These are phyloP conservation scores for Caenorhabditis macrosperma DNA, from an alignment of 2,888 invertebrate genomes.

Conservation along the genomic window DNA sequence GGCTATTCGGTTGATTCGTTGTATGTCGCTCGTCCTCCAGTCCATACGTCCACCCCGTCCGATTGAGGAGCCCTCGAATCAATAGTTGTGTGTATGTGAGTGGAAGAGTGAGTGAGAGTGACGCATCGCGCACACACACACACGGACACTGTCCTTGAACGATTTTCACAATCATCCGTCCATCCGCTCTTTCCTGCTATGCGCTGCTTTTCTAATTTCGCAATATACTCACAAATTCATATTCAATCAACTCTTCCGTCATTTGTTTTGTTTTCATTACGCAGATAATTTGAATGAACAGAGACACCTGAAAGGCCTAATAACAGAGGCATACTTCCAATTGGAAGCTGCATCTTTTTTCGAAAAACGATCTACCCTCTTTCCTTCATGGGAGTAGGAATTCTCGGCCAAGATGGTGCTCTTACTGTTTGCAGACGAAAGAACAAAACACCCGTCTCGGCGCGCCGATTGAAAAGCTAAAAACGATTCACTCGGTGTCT, in stretches of 20 bases:
- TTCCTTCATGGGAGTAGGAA: no score
- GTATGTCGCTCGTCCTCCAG: conserved; percentile 13
- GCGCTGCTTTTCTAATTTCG: conserved; percentile 19
- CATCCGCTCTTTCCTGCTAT: conserved; percentile 18
- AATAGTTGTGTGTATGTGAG: conserved; percentile 17
- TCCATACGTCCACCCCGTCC: neutral
- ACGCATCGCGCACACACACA: conserved; percentile 46
- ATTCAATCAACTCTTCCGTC: no score
- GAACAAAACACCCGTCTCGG: neutral
- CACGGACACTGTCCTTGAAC: conserved; percentile 40
- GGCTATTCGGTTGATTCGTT: conserved; percentile 27
- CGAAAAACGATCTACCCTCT: no score
- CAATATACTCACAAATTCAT: neutral
- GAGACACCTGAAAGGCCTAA: no score
- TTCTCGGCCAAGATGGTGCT: neutral
- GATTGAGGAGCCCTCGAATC: conserved; percentile 21
- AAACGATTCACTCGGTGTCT: neutral
- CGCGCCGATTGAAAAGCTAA: conserved; percentile 1
- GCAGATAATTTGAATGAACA: no score
- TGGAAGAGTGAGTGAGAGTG: conserved; percentile 25
- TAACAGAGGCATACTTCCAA: no score
- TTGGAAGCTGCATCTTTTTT: no score
- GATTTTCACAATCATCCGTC: conserved; percentile 20
- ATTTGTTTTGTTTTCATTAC: no score
- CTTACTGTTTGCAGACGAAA: conserved; percentile 2